These are phyloP conservation scores for Ischnus inquisitorius DNA, from an alignment of 2,888 invertebrate species.

Conservation along the genomic window DNA sequence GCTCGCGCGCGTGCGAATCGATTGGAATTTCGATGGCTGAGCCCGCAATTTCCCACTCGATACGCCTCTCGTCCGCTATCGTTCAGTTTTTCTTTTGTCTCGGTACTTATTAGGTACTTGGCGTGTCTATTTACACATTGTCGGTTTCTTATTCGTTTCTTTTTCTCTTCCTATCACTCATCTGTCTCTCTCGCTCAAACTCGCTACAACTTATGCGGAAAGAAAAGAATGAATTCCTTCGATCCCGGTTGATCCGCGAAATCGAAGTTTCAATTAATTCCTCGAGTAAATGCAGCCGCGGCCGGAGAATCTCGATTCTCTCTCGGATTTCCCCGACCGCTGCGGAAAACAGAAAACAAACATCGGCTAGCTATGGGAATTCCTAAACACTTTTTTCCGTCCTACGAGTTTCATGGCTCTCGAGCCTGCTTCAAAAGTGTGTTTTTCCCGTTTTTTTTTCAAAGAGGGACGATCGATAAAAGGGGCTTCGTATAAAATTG, in stretches of 20 bases:
- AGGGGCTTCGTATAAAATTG: constrained; percentile 81
- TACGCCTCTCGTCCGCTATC: constrained; percentile 65
- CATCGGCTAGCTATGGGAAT: constrained; percentile 43
- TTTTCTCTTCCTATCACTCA: constrained; percentile 59
- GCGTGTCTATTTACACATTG: constrained; percentile 73
- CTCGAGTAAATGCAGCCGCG: constrained; percentile 53
- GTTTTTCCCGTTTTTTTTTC: constrained; percentile 58
- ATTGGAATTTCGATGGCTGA: not conserved
- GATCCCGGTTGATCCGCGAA: constrained; percentile 23
- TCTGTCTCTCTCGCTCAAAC: constrained; percentile 57
- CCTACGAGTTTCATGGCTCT: constrained; percentile 31
- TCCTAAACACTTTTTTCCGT: constrained; percentile 60
- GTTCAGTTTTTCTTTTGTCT: constrained; percentile 68
- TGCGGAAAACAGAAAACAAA: constrained; percentile 17
- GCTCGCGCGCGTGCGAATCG: constrained; percentile 42
- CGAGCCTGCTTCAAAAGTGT: constrained; percentile 44
- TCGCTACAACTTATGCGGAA: constrained; percentile 42
- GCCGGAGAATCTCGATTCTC: constrained; percentile 12
- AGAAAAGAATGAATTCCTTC: too few relatives aligned
- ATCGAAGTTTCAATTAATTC: constrained; percentile 30
- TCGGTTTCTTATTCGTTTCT: constrained; percentile 46
- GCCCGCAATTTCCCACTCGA: not conserved
- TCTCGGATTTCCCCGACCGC: constrained; percentile 9
- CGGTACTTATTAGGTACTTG: constrained; percentile 72
- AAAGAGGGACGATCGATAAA: constrained; percentile 79